Base-by-base conservation (phyloP, 1,140 invertebrate genomes). In the Odontomachus brunneus region DNA sequence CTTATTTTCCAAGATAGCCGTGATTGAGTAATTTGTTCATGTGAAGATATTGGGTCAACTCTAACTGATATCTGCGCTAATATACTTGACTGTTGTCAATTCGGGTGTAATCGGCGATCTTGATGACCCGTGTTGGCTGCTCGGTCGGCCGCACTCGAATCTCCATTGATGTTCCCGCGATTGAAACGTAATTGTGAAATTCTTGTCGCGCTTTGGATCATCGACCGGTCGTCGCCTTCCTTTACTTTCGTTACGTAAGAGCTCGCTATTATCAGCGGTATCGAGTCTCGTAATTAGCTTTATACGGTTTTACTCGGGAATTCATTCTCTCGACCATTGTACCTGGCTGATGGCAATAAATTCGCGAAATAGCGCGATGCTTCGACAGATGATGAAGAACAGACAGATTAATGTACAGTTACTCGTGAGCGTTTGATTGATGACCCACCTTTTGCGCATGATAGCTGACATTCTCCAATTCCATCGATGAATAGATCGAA, bases 161-260 rank as follows among this genome's bases (percentile, higher is more conserved):
- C 22, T 14, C 19, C 26, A n/a, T 14, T 22, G 75, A 48, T 19
- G 19, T 67, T 19, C 65, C 48, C 57, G 44, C 83, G 80, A 89
- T 88, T 78, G 83, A 81, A 90, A 90, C 86, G 86, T 69, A 86
- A 89, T 90, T 90, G 84, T 88, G 81, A 88, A 89, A 88, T 88
- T 67, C 72, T 75, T 22, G 38, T 75, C 72, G 44, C 57, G 59
- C 63, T n/a, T n/a, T 87, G 78, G 88, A 90, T 88, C 86, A 90
- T 88, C 90, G 89, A 86, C 90, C 88, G 88, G 83, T 57, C 59
- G 72, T 55, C 60, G 15, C 75, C 71, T 62, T 85, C 63, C 66
- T 57, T 85, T 63, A 75, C 66, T 55, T 67, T 63, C 26, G 44
- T 75, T 82, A 66, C 48, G 59, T 84, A 81, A 84, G 33, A 72